Base-by-base conservation (phyloP, 2,797 vertebrate genomes). In the Malacoctenus gilli region DNA sequence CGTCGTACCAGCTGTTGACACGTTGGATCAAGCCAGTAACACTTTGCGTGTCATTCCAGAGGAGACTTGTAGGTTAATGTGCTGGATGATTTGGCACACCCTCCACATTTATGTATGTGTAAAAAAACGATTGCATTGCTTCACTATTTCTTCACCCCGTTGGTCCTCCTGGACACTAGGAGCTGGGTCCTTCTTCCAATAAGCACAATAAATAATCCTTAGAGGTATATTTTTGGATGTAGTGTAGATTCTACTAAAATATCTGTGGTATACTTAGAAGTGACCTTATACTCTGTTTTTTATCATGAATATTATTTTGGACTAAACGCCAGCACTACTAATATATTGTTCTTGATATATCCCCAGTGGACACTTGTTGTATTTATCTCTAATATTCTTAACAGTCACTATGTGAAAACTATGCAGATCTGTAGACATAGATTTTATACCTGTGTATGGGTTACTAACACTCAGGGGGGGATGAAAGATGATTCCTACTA, bases 401-500 rank as follows among this genome's bases (percentile, higher is more conserved):
- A 51, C 13, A 54, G 13, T 57, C 8, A 59, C 35, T 1, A 38
- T 57, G 21, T 71, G 30, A 52, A 46, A 59, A 8, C 7, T 34
- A 28, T 64, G 11, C 31, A 62, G n/a, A 53, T 37, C 5, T 69
- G 11, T 58, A 63, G 15, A 13, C 59, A 1, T 10, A 40, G 9
- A 5, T 51, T 59, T 28, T 28, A 28, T 59, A 31, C 23, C 31
- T 1, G 60, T 63, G 13, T 61, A 42, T 48, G 37, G 3, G 3
- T 30, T 48, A 72, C 72, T 85, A 79, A 82, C 56, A 65, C 66
- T 79, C 68, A 77, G 71, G 68, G 30, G 32, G 4, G 36, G 15
- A 5, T 43, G 7, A 53, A 22, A 9, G 5, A 59, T 51, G n/a
- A 57, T 39, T 55, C 4, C 40, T 41, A 30, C n/a, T 53, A 4